phyloP scores from a whole-genome alignment of 2,888 invertebrate species.

The Thera obeliscata region DNA sequence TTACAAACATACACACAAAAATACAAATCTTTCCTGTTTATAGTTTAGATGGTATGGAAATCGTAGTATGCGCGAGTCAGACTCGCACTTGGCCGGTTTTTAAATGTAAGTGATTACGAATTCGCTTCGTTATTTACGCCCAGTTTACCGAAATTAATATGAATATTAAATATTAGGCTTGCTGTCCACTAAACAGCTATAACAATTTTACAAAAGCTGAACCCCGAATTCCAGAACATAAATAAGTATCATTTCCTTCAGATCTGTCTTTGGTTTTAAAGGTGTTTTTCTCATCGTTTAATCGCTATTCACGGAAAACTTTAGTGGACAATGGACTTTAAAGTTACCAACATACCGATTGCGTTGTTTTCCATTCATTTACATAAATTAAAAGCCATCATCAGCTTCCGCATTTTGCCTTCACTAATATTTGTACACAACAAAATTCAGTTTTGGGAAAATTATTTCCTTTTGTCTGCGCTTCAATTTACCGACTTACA shows the following conservation, averaged over 20 bases:
- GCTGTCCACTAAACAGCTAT: slow-evolving; percentile 1
- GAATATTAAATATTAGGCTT: slow-evolving; percentile 15
- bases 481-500: slow-evolving; percentile 4
- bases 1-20: no score
- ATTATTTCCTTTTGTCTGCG: slow-evolving; percentile 35
- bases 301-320: neutral
- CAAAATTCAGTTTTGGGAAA: slow-evolving; percentile 29
- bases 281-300: no score
- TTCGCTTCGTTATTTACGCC: slow-evolving; percentile 21
- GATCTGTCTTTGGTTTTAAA: no score
- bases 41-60: no score
- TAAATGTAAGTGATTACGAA: slow-evolving; percentile 21
- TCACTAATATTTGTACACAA: slow-evolving; percentile 33
- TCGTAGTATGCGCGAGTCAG: no score
- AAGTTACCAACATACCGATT: slow-evolving; percentile 14
- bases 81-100: no score
- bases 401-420: slow-evolving; percentile 28
- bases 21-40: no score
- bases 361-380: slow-evolving; percentile 27
- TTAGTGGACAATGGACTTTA: slow-evolving; percentile 8
- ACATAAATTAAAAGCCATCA: slow-evolving; percentile 32
- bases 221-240: no score
- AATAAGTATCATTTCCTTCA: no score
- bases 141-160: slow-evolving; percentile 26
- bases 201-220: no score